Conservation (phyloP, 2,888 invertebrate species). For the Cephus runcator region DNA sequence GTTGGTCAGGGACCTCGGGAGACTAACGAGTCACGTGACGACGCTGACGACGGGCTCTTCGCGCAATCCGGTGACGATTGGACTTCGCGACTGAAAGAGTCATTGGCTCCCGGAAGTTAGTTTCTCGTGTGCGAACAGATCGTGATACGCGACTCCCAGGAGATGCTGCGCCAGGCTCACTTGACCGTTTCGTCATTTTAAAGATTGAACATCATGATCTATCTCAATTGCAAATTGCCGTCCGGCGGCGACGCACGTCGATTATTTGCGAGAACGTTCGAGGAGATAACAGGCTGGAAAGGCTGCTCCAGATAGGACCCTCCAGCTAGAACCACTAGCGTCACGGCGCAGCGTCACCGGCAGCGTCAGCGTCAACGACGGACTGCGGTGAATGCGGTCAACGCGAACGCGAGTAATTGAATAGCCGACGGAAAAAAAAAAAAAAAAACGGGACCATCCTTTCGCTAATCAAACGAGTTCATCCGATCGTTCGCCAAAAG, state of each 20-base stretch:
- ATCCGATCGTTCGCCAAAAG: too few relatives aligned
- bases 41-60: conserved; percentile 40
- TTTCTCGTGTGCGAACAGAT: neutral
- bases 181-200: neutral
- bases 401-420: too few relatives aligned
- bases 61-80: neutral
- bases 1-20: too few relatives aligned
- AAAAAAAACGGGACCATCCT: too few relatives aligned
- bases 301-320: conserved; percentile 24
- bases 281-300: conserved; percentile 37
- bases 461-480: too few relatives aligned
- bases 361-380: neutral
- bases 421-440: too few relatives aligned
- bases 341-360: neutral
- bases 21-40: conserved; percentile 14
- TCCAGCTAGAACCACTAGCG: neutral
- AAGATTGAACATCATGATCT: neutral
- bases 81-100: neutral
- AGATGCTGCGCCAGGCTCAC: neutral
- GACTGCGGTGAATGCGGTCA: too few relatives aligned
- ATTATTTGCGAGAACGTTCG: conserved; percentile 34
- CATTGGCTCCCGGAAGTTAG: too few relatives aligned
- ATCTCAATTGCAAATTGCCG: conserved; percentile 15
- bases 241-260: conserved; percentile 30
- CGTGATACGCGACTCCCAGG: neutral